Percentiles rank a stretch among this genome's conserved stretches.
phyloP scores from a whole-genome alignment of 2,113 vertebrate genomes.

The Bucco capensis region DNA sequence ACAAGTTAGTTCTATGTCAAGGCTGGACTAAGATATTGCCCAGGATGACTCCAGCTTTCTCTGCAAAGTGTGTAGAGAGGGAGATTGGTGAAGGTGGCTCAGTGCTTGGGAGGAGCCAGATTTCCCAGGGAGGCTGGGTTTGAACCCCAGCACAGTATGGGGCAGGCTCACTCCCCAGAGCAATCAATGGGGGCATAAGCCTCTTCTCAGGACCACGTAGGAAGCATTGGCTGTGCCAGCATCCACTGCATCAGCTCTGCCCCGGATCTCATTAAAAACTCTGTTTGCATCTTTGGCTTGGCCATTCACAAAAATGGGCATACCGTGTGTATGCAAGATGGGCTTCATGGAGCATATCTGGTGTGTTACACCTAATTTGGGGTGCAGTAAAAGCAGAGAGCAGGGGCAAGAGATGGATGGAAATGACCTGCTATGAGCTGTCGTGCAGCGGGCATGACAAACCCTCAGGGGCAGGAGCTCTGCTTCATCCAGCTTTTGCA shows the following conservation, averaged over 20 bases:
- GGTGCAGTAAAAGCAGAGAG: background rate
- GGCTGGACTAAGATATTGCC: background rate
- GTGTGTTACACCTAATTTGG: background rate
- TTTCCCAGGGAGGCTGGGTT: background rate
- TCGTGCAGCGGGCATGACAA: accelerated
- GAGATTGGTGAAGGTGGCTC: background rate
- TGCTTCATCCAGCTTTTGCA: background rate
- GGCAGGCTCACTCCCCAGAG: background rate
- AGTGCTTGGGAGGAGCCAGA: background rate
- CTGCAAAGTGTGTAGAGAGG: background rate
- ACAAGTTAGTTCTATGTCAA: background rate
- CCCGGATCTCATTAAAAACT: background rate
- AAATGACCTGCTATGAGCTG: background rate
- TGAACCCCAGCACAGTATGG: accelerated
- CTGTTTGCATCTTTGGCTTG: background rate
- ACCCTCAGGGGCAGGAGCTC: background rate
- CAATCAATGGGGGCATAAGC: background rate
- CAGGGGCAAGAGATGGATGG: background rate
- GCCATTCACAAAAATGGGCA: accelerated
- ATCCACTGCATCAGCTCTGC: background rate
- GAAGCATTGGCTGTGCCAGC: background rate
- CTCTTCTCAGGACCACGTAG: background rate
- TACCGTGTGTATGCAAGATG: accelerated
- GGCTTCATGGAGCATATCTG: background rate
- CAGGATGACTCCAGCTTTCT: background rate